These are phyloP conservation scores for Whitmania pigra DNA, from an alignment of 1,140 invertebrate species.

Conservation along the genomic window DNA sequence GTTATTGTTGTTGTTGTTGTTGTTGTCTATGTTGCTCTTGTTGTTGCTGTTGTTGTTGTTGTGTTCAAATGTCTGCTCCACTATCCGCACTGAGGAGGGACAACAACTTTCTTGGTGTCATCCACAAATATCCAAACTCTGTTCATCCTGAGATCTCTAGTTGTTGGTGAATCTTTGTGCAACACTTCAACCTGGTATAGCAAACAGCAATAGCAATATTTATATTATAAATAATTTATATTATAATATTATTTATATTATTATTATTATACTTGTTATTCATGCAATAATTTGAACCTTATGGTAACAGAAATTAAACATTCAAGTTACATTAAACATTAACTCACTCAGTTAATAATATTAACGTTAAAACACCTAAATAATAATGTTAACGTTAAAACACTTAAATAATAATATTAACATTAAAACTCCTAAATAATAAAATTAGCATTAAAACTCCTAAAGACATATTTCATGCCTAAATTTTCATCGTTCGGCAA, in stretches of 20 bases:
- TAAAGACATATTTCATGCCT: too few species aligned
- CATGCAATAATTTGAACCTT: too few species aligned
- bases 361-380: not conserved
- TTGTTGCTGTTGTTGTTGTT: not conserved
- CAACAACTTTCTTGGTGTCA: not conserved
- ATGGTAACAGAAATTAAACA: too few species aligned
- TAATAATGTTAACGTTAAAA: not conserved
- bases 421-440: not conserved
- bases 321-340: too few species aligned
- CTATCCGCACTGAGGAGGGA: not conserved
- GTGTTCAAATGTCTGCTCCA: not conserved
- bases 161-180: constrained; percentile 7
- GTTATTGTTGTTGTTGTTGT: not conserved
- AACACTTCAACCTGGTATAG: constrained; percentile 7
- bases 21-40: not conserved
- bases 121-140: constrained; percentile 7
- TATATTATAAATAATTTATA: too few species aligned
- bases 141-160: not conserved
- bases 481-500: too few species aligned
- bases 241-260: too few species aligned
- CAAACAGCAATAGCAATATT: not conserved
- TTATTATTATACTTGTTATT: too few species aligned
- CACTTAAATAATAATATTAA: constrained; percentile 4
- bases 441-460: too few species aligned
- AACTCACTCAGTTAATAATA: too few species aligned